Percentiles rank a stretch among this genome's conserved stretches.
Conservation (phyloP, 2,888 invertebrate species). For the Galerucella pusilla region DNA sequence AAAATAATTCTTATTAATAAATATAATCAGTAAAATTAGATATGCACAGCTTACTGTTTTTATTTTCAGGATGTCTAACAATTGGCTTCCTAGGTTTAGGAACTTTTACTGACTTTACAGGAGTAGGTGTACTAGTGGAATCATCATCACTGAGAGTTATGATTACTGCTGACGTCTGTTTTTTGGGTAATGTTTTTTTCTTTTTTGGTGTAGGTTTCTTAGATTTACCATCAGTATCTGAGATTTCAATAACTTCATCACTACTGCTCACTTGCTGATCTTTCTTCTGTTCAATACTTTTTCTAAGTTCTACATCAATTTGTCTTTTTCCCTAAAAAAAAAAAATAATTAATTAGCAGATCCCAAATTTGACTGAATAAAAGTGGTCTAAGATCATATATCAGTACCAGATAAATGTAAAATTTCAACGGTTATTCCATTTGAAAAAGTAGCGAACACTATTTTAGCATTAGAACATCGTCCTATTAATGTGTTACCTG, state of each 20-base stretch:
- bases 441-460: too few species aligned
- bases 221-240: constrained; percentile 45
- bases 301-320: constrained; percentile 58
- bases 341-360: too few species aligned
- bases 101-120: constrained; percentile 18
- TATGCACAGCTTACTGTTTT: constrained; percentile 45
- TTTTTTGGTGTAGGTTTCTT: constrained; percentile 52
- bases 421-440: constrained; percentile 38
- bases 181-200: constrained; percentile 47
- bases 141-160: constrained; percentile 41
- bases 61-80: constrained; percentile 46
- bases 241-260: constrained; percentile 63
- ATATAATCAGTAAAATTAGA: too few species aligned
- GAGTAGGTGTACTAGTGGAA: constrained; percentile 34
- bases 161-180: neutral
- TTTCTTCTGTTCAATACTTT: constrained; percentile 68
- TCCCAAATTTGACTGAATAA: too few species aligned
- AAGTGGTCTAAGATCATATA: neutral
- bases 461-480: too few species aligned
- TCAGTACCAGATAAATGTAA: neutral
- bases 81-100: constrained; percentile 42
- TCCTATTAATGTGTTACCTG: too few species aligned
- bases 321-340: constrained; percentile 54
- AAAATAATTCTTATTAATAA: too few species aligned
- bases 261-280: constrained; percentile 65